Percentiles rank a stretch among this genome's conserved stretches.
These are phyloP conservation scores for Chloroceryle amazona DNA, from an alignment of 2,797 vertebrate species.

Conservation along the genomic window DNA sequence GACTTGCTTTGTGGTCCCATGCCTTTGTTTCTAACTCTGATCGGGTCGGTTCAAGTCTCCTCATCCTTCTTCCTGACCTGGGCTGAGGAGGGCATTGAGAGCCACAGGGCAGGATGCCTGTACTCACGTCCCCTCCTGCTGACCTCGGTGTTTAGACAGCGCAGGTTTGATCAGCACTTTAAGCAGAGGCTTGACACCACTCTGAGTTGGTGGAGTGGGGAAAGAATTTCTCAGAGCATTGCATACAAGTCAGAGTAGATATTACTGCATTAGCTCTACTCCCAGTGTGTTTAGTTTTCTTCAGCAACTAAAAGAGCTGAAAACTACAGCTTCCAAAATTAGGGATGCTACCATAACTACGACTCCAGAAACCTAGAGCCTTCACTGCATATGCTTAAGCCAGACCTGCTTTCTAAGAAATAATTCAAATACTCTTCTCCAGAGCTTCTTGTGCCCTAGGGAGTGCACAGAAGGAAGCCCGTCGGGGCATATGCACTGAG, in stretches of 20 bases:
- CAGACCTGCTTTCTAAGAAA: not conserved
- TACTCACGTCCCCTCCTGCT: not conserved
- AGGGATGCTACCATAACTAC: not conserved
- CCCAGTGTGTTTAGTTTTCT: not conserved
- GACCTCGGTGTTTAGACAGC: not conserved
- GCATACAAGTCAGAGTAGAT: not conserved
- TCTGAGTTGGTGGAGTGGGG: not conserved
- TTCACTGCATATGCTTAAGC: not conserved
- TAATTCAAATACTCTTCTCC: not conserved
- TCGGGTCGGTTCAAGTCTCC: not conserved
- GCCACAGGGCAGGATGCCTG: not conserved
- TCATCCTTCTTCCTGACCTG: not conserved
- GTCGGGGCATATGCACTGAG: accelerated
- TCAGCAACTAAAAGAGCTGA: not conserved
- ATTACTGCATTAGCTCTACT: not conserved
- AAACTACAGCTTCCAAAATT: not conserved
- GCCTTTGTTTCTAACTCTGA: not conserved
- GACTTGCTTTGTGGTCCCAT: not conserved
- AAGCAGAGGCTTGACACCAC: not conserved
- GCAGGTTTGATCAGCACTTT: not conserved
- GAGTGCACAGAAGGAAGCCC: not conserved
- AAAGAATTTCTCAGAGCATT: not conserved
- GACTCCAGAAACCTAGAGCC: not conserved
- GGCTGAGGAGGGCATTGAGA: not conserved
- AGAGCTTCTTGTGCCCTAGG: not conserved